Percentiles rank a stretch among this genome's conserved stretches.
Conservation (phyloP, 2,888 invertebrate species). For the Tipula unca region DNA sequence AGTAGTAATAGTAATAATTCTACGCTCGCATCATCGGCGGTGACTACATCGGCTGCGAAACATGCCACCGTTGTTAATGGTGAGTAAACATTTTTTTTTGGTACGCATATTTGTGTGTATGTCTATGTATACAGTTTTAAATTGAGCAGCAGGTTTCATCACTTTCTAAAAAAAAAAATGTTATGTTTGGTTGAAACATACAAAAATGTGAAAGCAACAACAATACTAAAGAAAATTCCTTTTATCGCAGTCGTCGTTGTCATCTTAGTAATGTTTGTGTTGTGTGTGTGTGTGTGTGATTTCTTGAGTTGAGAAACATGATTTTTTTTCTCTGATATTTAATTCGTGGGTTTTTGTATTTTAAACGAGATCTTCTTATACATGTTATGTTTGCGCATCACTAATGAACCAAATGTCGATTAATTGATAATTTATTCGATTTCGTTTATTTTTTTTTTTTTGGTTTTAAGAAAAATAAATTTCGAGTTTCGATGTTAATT, state of each 20-base stretch:
- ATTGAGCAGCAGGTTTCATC: background rate
- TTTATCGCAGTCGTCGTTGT: background rate
- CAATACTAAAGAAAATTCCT: background rate
- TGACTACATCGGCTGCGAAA: background rate
- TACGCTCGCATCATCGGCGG: background rate
- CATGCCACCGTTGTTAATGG: constrained; percentile 10
- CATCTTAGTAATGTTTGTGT: background rate
- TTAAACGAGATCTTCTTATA: background rate
- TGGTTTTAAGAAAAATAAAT: background rate
- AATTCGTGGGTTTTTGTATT: background rate
- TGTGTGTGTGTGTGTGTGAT: background rate
- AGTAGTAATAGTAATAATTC: constrained; percentile 9
- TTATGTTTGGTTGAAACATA: background rate
- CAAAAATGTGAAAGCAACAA: background rate
- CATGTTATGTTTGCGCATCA: background rate
- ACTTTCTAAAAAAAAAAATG: background rate
- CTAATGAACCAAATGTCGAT: constrained; percentile 19
- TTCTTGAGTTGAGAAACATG: background rate
- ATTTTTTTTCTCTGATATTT: background rate
- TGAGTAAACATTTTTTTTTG: background rate
- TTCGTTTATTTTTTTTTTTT: background rate
- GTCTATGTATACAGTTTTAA: background rate
- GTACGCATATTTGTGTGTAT: no score
- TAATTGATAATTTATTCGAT: constrained; percentile 19
- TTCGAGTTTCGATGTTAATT: background rate